Base-by-base conservation (phyloP, 2,797 vertebrate genomes). In the Echiichthys vipera region DNA sequence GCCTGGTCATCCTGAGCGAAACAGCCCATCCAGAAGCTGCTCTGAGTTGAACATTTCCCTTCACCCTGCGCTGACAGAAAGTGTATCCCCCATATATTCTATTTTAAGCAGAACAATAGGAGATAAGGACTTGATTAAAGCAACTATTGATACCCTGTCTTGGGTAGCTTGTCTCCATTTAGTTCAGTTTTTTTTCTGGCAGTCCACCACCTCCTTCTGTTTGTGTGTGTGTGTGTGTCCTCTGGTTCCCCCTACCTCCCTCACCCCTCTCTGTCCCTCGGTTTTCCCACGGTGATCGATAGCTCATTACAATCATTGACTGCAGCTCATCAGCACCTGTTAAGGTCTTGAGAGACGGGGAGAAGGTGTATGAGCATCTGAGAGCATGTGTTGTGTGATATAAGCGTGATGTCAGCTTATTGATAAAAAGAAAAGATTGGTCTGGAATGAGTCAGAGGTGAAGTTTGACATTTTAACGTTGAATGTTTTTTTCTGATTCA, bases 251-350 rank as follows among this genome's bases (percentile, higher is more conserved):
- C 74, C 84, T 84, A 74, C 88, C 90, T 90, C 79, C 78, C 88
- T 88, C 88, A 77, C 86, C 85, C 83, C 84, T 88, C 90, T 90
- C 84, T 86, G 91, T 92, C 91, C 91, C 89, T 92, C 83, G 87
- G 80, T 93, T 93, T 94, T 94, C 93, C 93, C 93, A 94, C 93
- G 90, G 90, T 93, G 93, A 93, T 94, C 93, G 88, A 94, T 94
- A 94, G 91, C 93, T 93, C 92, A 93, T 94, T 94, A 94, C 90
- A 93, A 89, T 93, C 92, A 94, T 93, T 93, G 92, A 94, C 92
- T 93, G 91, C 55, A 57, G 90, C 91, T 93, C 93, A 93, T 94
- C 93, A 94, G 92, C 91, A 93, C 92, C 91, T 93, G 92, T 93
- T 94, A 93, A 84, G 84, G 91, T 88, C 86, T 88, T 77, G 78